A percentile compares a stretch with the other conserved stretches of the same genome.
Evolutionary conservation across 2,888 invertebrate genomes (phyloP).

Genomic region (Unio pictorum): DNA sequence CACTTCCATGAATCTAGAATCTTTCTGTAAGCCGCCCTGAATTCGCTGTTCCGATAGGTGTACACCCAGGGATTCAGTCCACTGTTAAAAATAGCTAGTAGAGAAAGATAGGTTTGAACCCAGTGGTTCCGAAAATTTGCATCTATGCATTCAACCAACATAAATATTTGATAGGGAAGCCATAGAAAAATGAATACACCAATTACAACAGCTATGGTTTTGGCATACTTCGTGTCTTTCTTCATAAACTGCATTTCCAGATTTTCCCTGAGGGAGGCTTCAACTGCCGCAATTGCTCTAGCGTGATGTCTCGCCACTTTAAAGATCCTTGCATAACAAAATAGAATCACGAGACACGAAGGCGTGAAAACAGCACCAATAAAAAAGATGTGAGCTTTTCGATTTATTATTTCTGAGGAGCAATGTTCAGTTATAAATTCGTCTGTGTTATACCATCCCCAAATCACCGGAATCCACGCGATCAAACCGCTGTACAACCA

Average conservation of each 20-base stretch:
- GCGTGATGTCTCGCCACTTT: slow-evolving; percentile 78
- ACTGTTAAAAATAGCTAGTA: slow-evolving; percentile 77
- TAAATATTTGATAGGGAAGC: slow-evolving; percentile 77
- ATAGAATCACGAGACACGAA: slow-evolving; percentile 75
- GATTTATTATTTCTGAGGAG: slow-evolving; percentile 65
- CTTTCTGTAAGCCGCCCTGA: slow-evolving; percentile 75
- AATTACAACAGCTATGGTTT: slow-evolving; percentile 78
- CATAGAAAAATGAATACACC: slow-evolving; percentile 78
- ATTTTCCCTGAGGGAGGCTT: slow-evolving; percentile 74
- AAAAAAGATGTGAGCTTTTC: slow-evolving; percentile 74
- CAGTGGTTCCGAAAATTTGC: slow-evolving; percentile 73
- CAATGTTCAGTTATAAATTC: slow-evolving; percentile 20
- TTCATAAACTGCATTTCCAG: slow-evolving; percentile 48
- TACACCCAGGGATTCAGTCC: slow-evolving; percentile 80
- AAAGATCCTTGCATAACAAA: slow-evolving; percentile 79
- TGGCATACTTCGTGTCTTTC: slow-evolving; percentile 75
- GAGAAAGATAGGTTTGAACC: slow-evolving; percentile 76
- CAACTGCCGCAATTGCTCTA: slow-evolving; percentile 77
- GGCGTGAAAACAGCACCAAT: slow-evolving; percentile 78
- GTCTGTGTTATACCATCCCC: slow-evolving; percentile 65
- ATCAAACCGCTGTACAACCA: slow-evolving; percentile 77
- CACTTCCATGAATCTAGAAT: slow-evolving; percentile 21
- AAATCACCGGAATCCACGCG: slow-evolving; percentile 75
- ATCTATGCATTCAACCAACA: slow-evolving; percentile 52
- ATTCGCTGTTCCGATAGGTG: slow-evolving; percentile 78